phyloP scores from a whole-genome alignment of 2,797 vertebrate genomes.

The Tapera naevia region DNA sequence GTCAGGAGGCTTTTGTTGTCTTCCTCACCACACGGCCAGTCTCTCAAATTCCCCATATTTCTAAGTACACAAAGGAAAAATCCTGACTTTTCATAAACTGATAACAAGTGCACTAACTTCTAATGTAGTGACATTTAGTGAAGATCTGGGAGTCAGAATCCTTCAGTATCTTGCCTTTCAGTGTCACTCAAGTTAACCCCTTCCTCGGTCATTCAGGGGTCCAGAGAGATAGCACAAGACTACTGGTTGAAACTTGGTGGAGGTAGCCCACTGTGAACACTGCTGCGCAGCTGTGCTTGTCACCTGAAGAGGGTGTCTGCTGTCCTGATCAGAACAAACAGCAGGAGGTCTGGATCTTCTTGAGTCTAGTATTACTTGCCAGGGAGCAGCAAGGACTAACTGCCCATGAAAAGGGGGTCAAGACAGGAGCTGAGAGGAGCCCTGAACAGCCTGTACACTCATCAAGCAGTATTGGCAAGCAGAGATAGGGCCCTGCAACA shows the following conservation, averaged over 20 bases:
- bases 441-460: fast-evolving
- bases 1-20: neutral
- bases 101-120: neutral
- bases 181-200: neutral
- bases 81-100: neutral
- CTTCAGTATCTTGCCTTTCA: neutral
- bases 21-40: neutral
- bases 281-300: neutral
- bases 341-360: neutral
- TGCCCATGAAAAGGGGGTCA: neutral
- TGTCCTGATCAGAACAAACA: neutral
- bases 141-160: neutral
- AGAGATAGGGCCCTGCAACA: neutral
- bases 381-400: neutral
- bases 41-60: neutral
- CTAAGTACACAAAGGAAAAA: neutral
- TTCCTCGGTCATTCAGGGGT: neutral
- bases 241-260: neutral
- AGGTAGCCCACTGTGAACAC: neutral
- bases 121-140: neutral
- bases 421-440: neutral
- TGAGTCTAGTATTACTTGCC: neutral
- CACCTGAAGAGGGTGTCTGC: neutral
- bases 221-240: neutral
- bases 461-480: neutral